Evolutionary conservation across 2,888 invertebrate species (phyloP), one percentile per base, ranked within the genome.

Genomic region (Glomeris marginata): DNA sequence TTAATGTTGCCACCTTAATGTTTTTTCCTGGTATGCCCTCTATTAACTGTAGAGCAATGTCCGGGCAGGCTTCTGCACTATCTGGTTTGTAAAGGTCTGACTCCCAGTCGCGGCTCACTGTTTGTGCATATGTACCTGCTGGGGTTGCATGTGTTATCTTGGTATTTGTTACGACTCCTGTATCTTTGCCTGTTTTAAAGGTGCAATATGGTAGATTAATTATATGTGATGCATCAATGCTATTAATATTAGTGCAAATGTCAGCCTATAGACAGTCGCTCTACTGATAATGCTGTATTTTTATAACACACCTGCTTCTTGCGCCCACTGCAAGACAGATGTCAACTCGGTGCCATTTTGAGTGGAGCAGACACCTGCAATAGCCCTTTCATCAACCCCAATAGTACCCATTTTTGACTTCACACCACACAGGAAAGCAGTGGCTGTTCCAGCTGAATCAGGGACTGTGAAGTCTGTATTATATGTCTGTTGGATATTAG

Each of bases 61-160:
- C 91, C 63, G 82, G 81, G 63, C 90, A 90, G 11, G 33, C 5
- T 1, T 52, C 16, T 2, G 58, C 51, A 46, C 58, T 50, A 2
- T 64, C 63, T 0, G 82, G 80, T 65, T 85, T 76, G 36, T 60
- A 71, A 0, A 72, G 69, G 56, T 87, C 86, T 58, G 85, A 84
- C 63, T 88, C 88, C 87, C 88, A 88, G 63, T 81, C 80, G 41
- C 88, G 71, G 62, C 80, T 74, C 0, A 85, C 72, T 1, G 75
- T 73, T 63, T 84, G 82, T 0, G 86, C 82, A 62, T 84, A 90
- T 1, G 85, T 61, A 0, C 85, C 83, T 2, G 77, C 79, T 0
- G 90, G 88, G 0, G 90, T 87, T 0, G 88, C 90, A 63, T 90
- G 88, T 0, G 88, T 88, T 1, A 91, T 80, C 45, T 88, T 74